These are phyloP conservation scores for Clarias batrachus DNA, from an alignment of 2,113 vertebrate genomes.

Conservation along the genomic window DNA sequence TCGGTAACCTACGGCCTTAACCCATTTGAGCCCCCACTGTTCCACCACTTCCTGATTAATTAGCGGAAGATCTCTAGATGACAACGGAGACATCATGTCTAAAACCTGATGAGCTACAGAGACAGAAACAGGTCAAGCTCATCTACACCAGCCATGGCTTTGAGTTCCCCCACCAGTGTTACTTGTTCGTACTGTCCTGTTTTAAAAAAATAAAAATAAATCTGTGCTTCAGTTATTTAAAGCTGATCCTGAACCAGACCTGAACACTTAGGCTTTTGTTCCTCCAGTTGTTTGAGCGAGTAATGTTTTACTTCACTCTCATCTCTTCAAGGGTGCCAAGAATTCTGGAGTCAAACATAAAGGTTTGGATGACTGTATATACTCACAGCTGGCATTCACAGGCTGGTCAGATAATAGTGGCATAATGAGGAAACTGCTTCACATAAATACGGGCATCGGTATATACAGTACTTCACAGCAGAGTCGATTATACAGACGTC, in stretches of 20 bases:
- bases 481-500: slow-evolving; percentile 26
- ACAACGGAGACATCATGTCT: background rate
- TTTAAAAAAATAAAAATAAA: no score
- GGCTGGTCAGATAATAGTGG: slow-evolving; percentile 11
- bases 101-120: background rate
- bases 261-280: no score
- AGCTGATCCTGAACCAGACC: background rate
- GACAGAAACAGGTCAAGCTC: background rate
- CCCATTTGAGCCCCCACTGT: no score
- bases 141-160: background rate
- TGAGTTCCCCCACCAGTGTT: background rate
- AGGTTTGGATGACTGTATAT: background rate
- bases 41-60: background rate
- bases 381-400: slow-evolving; percentile 3
- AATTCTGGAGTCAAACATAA: background rate
- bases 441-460: background rate
- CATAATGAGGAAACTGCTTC: slow-evolving; percentile 3
- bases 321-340: background rate
- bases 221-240: background rate
- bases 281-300: background rate
- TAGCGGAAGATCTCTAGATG: background rate
- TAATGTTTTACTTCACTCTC: background rate
- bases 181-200: background rate
- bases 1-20: no score
- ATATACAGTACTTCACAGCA: slow-evolving; percentile 9